These are phyloP conservation scores for Pherbina coryleti DNA, from an alignment of 2,888 invertebrate genomes.

Conservation along the genomic window DNA sequence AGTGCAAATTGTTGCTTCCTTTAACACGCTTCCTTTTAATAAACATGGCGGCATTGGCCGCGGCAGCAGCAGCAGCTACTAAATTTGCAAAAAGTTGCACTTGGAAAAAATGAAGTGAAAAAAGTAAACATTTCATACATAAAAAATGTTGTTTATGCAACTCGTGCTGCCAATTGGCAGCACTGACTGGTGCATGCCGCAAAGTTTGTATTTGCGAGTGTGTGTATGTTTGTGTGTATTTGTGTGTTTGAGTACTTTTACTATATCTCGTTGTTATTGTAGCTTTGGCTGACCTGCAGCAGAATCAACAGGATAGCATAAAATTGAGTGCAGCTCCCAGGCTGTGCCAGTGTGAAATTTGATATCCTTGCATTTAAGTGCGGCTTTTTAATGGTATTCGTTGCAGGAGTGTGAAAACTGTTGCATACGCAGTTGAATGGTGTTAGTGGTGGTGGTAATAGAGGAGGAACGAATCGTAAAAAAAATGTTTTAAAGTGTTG, in stretches of 20 bases:
- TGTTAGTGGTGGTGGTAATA: background rate
- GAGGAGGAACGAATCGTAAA: background rate
- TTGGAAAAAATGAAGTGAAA: background rate
- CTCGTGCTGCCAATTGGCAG: slow-evolving; percentile 10
- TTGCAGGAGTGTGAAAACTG: background rate
- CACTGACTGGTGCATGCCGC: background rate
- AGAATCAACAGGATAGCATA: slow-evolving; percentile 45
- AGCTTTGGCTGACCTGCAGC: slow-evolving; percentile 9
- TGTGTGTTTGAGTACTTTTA: too few species aligned
- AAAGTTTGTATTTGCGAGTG: background rate
- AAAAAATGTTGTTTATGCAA: slow-evolving; percentile 12
- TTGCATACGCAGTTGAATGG: background rate
- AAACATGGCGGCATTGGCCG: background rate
- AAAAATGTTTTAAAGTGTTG: background rate
- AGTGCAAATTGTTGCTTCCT: slow-evolving; percentile 6
- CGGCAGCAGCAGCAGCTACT: background rate
- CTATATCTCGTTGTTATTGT: background rate
- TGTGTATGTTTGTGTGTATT: background rate
- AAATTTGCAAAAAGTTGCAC: background rate
- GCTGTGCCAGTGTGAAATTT: background rate
- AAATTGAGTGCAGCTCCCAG: slow-evolving; percentile 54
- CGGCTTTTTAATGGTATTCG: background rate
- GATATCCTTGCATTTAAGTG: background rate
- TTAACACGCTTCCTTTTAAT: background rate
- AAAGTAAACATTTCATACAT: background rate